Percentiles rank a stretch among this genome's conserved stretches.
These are phyloP conservation scores for Campylomormyrus numenius DNA, from an alignment of 2,113 vertebrate species.

Conservation along the genomic window DNA sequence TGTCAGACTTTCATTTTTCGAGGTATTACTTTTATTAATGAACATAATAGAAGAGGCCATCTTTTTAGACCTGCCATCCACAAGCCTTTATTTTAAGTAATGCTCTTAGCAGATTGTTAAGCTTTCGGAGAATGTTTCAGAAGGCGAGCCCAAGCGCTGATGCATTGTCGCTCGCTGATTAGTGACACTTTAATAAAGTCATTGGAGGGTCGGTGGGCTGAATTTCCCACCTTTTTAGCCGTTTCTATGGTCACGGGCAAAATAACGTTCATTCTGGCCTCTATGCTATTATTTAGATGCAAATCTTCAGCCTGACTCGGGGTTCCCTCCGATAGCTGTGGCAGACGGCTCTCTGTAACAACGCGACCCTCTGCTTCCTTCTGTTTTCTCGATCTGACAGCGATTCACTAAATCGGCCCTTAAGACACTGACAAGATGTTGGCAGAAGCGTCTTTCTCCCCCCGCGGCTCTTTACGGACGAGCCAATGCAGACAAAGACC, in stretches of 20 bases:
- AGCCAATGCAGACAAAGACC: constrained; percentile 51
- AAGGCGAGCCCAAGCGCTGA: constrained; percentile 57
- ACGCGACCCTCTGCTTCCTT: constrained; percentile 26
- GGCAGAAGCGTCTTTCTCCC: constrained; percentile 53
- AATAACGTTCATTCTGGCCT: constrained; percentile 30
- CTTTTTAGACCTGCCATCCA: constrained; percentile 20
- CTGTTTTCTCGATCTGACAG: constrained; percentile 49
- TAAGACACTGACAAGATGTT: constrained; percentile 52
- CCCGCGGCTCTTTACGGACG: constrained; percentile 40
- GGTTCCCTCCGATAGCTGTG: neutral
- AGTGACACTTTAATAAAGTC: constrained; percentile 80
- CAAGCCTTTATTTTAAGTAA: constrained; percentile 42
- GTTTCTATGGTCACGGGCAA: constrained; percentile 73
- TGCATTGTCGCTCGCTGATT: constrained; percentile 69
- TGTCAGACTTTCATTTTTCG: neutral
- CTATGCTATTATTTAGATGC: constrained; percentile 63
- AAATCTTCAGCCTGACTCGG: constrained; percentile 46
- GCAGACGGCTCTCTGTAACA: constrained; percentile 24
- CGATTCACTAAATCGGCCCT: constrained; percentile 48
- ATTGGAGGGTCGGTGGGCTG: constrained; percentile 71
- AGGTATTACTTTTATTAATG: neutral
- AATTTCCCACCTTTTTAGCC: constrained; percentile 69
- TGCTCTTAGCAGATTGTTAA: constrained; percentile 49
- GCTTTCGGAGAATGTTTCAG: constrained; percentile 56
- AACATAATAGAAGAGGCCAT: neutral